Evolutionary conservation across 2,888 invertebrate genomes (phyloP).

Genomic region (Conops quadrifasciatus): DNA sequence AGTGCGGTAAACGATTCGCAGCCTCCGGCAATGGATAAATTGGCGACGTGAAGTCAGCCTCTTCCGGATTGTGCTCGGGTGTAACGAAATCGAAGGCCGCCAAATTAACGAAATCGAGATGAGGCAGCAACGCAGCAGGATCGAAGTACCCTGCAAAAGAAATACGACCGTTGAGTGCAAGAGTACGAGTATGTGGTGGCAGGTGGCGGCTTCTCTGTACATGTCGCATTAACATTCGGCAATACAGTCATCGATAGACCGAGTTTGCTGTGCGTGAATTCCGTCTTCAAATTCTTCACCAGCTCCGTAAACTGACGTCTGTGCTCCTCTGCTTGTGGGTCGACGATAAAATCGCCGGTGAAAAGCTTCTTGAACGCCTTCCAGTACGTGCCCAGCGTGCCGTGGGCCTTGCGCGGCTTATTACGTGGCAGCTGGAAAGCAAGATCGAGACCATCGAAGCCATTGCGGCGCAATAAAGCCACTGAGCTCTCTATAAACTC

Average conservation of each 20-base stretch:
- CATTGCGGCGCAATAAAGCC: constrained; percentile 75
- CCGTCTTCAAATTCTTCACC: constrained; percentile 75
- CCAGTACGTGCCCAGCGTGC: constrained; percentile 73
- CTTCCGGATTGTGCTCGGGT: constrained; percentile 78
- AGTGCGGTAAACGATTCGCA: constrained; percentile 69
- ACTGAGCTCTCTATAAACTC: constrained; percentile 78
- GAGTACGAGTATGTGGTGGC: no score
- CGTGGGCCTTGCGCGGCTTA: constrained; percentile 79
- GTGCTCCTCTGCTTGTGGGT: constrained; percentile 79
- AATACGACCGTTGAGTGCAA: background rate
- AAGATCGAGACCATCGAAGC: constrained; percentile 87
- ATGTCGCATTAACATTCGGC: constrained; percentile 79
- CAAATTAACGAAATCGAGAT: constrained; percentile 81
- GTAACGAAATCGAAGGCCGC: constrained; percentile 82
- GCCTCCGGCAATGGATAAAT: constrained; percentile 74
- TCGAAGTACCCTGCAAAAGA: constrained; percentile 77
- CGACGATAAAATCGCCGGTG: constrained; percentile 74
- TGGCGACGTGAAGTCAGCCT: constrained; percentile 80
- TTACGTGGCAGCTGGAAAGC: constrained; percentile 84
- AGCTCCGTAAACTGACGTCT: constrained; percentile 79
- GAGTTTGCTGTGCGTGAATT: constrained; percentile 69
- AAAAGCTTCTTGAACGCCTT: constrained; percentile 80
- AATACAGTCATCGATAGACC: constrained; percentile 75
- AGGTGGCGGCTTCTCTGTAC: no score
- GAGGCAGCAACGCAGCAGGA: constrained; percentile 74